Evolutionary conservation across 2,888 invertebrate species (phyloP), one percentile per base, ranked within the genome.

Genomic region (Parapristionchus giblindavisi): DNA sequence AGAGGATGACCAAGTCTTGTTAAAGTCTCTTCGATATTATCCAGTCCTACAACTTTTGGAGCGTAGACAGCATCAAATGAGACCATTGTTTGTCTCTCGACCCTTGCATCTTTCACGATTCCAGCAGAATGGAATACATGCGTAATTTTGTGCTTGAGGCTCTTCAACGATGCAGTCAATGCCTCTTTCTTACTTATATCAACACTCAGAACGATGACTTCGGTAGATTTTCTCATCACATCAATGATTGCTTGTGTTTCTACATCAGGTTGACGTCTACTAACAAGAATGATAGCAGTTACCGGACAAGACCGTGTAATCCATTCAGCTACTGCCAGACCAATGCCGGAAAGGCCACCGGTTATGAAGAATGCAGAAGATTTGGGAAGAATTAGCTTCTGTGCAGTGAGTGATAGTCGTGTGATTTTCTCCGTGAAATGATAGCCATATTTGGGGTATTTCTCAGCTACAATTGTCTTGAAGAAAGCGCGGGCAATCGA

Each of bases 121-220:
- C 87, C 87, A 58, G 86, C 86, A 8, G 83, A 83, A 54, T 86
- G 86, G 43, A 86, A 80, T 8, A 87, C 65, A 72, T 78, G 80
- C 29, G 77, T 79, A 1, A 83, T 73, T 6, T 77, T 73, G 11
- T 79, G 38, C 29, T 78, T 75, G 2, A 83, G 34, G 17, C 51
- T 54, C 29, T 56, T 32, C 17, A 82, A 29, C 11, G 78, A 78
- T 8, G 52, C 29, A 21, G 63, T 73, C 73, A 84, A 56, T 21
- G 61, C 74, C 6, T 58, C 51, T 27, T 75, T 48, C 63, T 84
- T 77, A 6, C 72, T 63, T 24, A 82, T 76, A 74, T 84, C 82
- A 3, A 77, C 77, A 40, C 78, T 76, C 3, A 78, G 60, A 21
- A 76, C 77, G 52, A 77, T 71, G n/a, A 78, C 79, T 11, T 43